phyloP scores from a whole-genome alignment of 2,888 invertebrate genomes.

The Spialia ferax region DNA sequence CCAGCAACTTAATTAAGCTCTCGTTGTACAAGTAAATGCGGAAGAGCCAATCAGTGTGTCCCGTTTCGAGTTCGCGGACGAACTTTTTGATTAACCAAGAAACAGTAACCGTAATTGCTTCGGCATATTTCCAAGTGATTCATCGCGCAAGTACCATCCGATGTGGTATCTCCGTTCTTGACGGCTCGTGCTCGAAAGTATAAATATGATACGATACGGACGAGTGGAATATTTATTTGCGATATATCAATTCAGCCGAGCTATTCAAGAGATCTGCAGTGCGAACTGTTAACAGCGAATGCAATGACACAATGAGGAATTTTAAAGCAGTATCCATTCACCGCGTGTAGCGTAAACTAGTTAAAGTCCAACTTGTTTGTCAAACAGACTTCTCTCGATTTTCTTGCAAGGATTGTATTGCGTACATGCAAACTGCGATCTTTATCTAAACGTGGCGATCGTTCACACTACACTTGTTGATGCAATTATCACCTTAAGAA shows the following conservation, averaged over 20 bases:
- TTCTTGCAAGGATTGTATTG: constrained; percentile 53
- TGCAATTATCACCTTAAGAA: constrained; percentile 66
- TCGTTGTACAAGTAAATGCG: constrained; percentile 38
- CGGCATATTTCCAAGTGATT: constrained; percentile 36
- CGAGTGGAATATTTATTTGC: constrained; percentile 35
- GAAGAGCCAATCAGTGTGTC: constrained; percentile 40
- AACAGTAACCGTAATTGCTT: constrained; percentile 36
- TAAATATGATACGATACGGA: constrained; percentile 21
- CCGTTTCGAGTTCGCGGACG: constrained; percentile 35
- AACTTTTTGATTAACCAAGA: constrained; percentile 41
- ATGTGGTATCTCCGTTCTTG: constrained; percentile 31
- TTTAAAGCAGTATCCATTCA: constrained; percentile 12
- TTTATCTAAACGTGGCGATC: constrained; percentile 70
- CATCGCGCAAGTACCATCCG: constrained; percentile 23
- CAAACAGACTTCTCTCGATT: constrained; percentile 45
- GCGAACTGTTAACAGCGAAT: not conserved
- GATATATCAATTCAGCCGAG: constrained; percentile 34
- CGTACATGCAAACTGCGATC: constrained; percentile 60
- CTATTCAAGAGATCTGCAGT: constrained; percentile 1
- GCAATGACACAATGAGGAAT: constrained; percentile 6
- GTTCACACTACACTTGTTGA: constrained; percentile 61
- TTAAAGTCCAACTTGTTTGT: constrained; percentile 49
- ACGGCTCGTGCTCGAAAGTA: constrained; percentile 31
- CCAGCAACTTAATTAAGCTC: constrained; percentile 40
- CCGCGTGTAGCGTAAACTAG: constrained; percentile 45